These are phyloP conservation scores for Gonatopus flavifemur DNA, from an alignment of 1,140 invertebrate species.

Conservation along the genomic window DNA sequence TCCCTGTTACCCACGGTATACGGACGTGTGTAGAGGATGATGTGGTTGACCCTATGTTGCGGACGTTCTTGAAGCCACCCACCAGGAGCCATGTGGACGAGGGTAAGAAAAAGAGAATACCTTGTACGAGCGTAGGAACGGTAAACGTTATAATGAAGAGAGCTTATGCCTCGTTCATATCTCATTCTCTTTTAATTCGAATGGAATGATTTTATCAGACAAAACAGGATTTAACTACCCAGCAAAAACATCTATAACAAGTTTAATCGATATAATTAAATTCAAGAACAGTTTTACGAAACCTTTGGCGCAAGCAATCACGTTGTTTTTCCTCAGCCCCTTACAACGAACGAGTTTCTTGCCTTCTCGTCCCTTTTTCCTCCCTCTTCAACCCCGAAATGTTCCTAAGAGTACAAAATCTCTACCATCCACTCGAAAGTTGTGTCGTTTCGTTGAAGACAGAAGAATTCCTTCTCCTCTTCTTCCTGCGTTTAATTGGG, in stretches of 20 bases:
- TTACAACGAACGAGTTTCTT: background rate
- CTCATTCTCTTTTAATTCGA: no score
- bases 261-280: conserved; percentile 19
- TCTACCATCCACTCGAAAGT: conserved; percentile 11
- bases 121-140: background rate
- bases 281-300: conserved; percentile 6
- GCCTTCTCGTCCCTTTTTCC: background rate
- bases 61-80: conserved; percentile 8
- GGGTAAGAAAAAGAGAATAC: background rate
- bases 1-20: conserved; percentile 12
- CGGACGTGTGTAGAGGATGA: conserved; percentile 5
- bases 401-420: no score
- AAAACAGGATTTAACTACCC: no score
- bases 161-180: no score
- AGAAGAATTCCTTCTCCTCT: conserved; percentile 20
- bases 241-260: no score
- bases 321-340: conserved; percentile 7
- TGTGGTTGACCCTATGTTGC: conserved; percentile 13
- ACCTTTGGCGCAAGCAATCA: background rate
- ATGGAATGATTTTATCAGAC: no score
- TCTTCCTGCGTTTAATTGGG: conserved; percentile 38
- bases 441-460: conserved; percentile 19
- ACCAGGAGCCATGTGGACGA: conserved; percentile 3
- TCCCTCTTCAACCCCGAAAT: no score
- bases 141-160: no score